Conservation (phyloP, 2,113 vertebrate species). For the Psilopogon haemacephalus region DNA sequence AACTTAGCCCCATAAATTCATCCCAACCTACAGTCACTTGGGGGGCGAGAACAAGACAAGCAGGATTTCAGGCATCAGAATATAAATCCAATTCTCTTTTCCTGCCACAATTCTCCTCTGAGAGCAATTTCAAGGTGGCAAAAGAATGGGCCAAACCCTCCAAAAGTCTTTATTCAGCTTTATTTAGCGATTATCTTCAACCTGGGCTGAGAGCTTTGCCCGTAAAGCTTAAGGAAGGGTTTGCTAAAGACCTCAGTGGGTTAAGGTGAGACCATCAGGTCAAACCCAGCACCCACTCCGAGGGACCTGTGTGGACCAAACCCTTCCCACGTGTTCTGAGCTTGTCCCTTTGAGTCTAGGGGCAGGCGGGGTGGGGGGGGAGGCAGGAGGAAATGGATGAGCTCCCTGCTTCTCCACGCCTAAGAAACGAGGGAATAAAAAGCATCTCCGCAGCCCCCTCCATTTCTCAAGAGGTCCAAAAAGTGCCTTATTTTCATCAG, state of each 20-base stretch:
- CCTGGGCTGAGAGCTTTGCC: not conserved
- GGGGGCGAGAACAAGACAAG: not conserved
- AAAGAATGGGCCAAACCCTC: not conserved
- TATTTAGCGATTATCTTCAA: constrained; percentile 22
- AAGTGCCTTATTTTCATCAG: constrained; percentile 59
- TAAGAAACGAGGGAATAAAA: constrained; percentile 18
- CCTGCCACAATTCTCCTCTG: constrained; percentile 13
- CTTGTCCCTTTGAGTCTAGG: too few relatives aligned
- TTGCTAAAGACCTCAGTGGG: not conserved
- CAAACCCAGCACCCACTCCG: too few relatives aligned
- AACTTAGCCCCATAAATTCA: not conserved
- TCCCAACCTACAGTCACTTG: not conserved
- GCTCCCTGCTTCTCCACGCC: constrained; percentile 36
- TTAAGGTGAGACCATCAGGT: too few relatives aligned
- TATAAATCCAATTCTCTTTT: constrained; percentile 42
- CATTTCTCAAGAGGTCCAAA: not conserved
- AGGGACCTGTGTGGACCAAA: not conserved
- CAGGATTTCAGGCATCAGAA: constrained; percentile 41
- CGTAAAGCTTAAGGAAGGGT: not conserved
- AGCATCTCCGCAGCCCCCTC: constrained; percentile 48
- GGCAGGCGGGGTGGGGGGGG: too few relatives aligned
- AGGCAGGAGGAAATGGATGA: constrained; percentile 1
- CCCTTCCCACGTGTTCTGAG: not conserved
- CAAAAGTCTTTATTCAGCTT: not conserved
- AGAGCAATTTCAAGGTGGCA: constrained; percentile 44